Base-by-base conservation (phyloP, 2,888 invertebrate species). In the Halictus quadricinctus region DNA sequence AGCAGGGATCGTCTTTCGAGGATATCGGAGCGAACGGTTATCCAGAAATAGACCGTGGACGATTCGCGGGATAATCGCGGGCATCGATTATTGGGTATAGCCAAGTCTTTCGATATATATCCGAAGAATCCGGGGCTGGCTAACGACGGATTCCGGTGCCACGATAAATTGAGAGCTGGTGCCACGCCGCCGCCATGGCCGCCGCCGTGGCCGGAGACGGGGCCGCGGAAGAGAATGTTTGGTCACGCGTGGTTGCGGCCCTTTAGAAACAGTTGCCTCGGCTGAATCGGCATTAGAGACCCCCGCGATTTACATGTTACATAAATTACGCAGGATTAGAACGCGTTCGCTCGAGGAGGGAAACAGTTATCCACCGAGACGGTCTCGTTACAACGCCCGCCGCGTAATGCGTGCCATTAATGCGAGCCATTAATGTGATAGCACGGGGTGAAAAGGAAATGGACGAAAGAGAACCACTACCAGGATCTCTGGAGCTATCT, bases 221-320 rank as follows among this genome's bases (percentile, higher is more conserved):
- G 83, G 54, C 54, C 86, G 84, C 90, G 93, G 92, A 92, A 93
- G 93, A 92, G 92, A 93, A 92, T 92, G 91, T 93, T 91, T 90
- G 92, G 93, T 94, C 92, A 94, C 93, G 93, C 93, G 93, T 93
- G 92, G 93, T 91, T 93, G 93, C 91, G 88, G 91, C 88, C 86
- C 90, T 90, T 91, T 91, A 89, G 91, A 91, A 86, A 83, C 83
- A 72, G 85, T 80, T 84, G 46, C 72, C 48, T n/a, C 66, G 72
- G 48, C 25, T 83, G 88, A 88, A 85, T 88, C 87, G 85, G 77
- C 79, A 77, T 85, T 80, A 80, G 69, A 70, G 72, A 29, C 50
- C 73, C 81, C 75, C 54, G 54, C 82, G 72, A 86, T 86, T 86
- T 86, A 81, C 86, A 86, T 86, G 79, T 83, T 86, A 83, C 86